phyloP scores from a whole-genome alignment of 2,888 invertebrate species.

The Brachycybe producta region DNA sequence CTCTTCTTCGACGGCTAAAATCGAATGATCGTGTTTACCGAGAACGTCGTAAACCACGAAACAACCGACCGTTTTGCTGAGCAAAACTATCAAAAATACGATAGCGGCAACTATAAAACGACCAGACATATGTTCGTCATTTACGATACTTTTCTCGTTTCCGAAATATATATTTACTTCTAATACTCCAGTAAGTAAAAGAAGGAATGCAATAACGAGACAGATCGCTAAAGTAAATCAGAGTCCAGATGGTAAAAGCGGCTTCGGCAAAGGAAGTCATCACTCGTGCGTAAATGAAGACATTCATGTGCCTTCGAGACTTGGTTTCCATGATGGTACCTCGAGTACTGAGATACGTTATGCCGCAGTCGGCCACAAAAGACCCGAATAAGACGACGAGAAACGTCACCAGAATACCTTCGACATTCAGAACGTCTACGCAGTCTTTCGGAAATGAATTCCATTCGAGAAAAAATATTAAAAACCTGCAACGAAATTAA shows the following conservation, averaged over 20 bases:
- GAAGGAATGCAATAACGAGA: background rate
- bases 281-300: constrained; percentile 2
- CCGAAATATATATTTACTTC: background rate
- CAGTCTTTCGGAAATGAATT: background rate
- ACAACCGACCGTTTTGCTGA: background rate
- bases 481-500: background rate
- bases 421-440: background rate
- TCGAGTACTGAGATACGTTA: constrained; percentile 42
- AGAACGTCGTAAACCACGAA: constrained; percentile 2
- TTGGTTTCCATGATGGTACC: constrained; percentile 66
- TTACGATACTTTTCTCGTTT: background rate
- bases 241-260: background rate
- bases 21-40: background rate
- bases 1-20: background rate
- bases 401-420: constrained; percentile 9
- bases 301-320: constrained; percentile 50
- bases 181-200: background rate
- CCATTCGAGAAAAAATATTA: background rate
- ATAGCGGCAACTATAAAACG: constrained; percentile 2
- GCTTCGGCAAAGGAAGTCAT: constrained; percentile 6
- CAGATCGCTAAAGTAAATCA: background rate
- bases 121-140: background rate
- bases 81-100: background rate
- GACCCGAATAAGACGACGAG: background rate
- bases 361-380: background rate